Percentiles rank a stretch among this genome's conserved stretches.
Conservation (phyloP, 2,113 vertebrate genomes). For the Rissa tridactyla region DNA sequence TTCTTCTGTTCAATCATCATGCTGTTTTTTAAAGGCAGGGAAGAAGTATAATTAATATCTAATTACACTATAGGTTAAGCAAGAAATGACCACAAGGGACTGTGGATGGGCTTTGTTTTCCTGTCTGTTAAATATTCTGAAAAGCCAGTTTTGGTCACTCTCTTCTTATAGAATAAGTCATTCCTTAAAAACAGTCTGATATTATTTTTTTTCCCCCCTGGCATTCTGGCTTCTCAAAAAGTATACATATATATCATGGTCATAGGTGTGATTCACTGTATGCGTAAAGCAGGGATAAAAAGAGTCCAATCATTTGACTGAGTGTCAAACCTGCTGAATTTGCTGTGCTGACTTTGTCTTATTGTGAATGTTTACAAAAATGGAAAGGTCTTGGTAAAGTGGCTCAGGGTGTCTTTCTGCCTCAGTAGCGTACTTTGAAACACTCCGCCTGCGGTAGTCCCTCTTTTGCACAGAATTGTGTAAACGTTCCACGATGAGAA, state of each 20-base stretch:
- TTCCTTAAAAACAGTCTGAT: neutral
- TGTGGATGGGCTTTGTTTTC: neutral
- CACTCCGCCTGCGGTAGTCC: neutral
- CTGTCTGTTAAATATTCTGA: neutral
- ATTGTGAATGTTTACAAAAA: neutral
- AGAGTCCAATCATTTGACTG: neutral
- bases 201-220: neutral
- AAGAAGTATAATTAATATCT: neutral
- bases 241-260: neutral
- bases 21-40: neutral
- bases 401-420: neutral
- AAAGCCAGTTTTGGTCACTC: neutral
- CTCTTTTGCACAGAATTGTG: neutral
- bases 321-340: neutral
- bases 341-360: neutral
- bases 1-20: neutral
- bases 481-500: rapidly evolving
- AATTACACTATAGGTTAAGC: neutral
- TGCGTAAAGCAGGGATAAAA: neutral
- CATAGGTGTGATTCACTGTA: neutral
- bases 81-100: neutral
- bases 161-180: neutral
- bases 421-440: neutral
- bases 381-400: neutral
- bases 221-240: neutral